phyloP scores from a whole-genome alignment of 2,113 vertebrate genomes.

The Brachionichthys hirsutus region DNA sequence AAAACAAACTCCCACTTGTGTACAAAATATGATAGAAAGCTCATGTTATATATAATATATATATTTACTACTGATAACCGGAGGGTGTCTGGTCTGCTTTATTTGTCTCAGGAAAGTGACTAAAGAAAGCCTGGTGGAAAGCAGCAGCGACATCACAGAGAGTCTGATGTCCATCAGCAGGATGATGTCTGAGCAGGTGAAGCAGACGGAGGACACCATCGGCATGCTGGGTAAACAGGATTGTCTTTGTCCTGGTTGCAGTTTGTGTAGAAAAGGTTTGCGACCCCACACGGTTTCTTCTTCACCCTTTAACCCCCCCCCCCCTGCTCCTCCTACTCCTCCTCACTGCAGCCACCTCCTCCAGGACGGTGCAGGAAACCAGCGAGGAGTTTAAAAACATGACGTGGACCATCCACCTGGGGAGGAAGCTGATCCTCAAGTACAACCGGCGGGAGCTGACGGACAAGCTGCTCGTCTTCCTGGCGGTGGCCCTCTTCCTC shows the following conservation, averaged over 20 bases:
- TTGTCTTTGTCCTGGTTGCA: background rate
- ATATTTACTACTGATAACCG: no score
- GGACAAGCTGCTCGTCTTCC: constrained; percentile 93
- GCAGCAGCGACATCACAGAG: constrained; percentile 88
- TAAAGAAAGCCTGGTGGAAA: constrained; percentile 88
- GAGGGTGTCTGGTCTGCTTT: background rate
- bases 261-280: background rate
- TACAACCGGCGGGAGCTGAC: constrained; percentile 93
- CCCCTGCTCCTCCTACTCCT: background rate
- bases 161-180: constrained; percentile 91
- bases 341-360: constrained; percentile 82
- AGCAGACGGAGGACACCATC: constrained; percentile 89
- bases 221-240: constrained; percentile 80
- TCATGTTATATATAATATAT: no score
- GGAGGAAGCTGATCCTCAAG: constrained; percentile 91
- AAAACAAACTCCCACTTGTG: no score
- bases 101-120: constrained; percentile 78
- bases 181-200: constrained; percentile 94
- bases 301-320: background rate
- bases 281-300: background rate
- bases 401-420: constrained; percentile 91
- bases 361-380: constrained; percentile 88
- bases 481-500: constrained; percentile 90
- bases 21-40: no score
- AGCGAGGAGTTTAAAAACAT: constrained; percentile 96